A percentile compares a stretch with the other conserved stretches of the same genome.
These are phyloP conservation scores for Pseudoips prasinana DNA, from an alignment of 2,888 invertebrate species.

Conservation along the genomic window DNA sequence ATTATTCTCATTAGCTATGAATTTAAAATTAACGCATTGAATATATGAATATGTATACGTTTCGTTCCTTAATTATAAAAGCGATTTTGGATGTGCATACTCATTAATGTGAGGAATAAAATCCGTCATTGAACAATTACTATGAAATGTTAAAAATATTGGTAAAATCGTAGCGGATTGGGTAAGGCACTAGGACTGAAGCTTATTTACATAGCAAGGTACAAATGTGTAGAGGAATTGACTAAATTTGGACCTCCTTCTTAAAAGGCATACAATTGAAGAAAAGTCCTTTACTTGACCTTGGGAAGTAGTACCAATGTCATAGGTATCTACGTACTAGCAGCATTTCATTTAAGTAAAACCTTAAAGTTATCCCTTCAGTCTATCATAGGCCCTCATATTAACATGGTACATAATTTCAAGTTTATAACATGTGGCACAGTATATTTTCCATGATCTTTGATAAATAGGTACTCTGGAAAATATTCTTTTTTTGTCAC, in stretches of 20 bases:
- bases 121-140: constrained; percentile 21
- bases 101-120: constrained; percentile 22
- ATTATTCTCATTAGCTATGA: constrained; percentile 9
- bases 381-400: too few species aligned
- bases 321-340: too few species aligned
- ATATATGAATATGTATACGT: too few species aligned
- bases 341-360: too few species aligned
- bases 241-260: constrained; percentile 33
- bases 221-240: constrained; percentile 28
- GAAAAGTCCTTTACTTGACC: too few species aligned
- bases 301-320: too few species aligned
- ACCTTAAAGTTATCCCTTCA: too few species aligned
- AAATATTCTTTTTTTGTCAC: too few species aligned
- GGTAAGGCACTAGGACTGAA: constrained; percentile 40
- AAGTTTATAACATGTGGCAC: too few species aligned
- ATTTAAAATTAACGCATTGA: constrained; percentile 22
- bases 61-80: constrained; percentile 44
- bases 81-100: constrained; percentile 43
- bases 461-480: too few species aligned
- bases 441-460: too few species aligned
- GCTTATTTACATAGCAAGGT: constrained; percentile 12
- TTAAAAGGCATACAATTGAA: constrained; percentile 16
- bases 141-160: constrained; percentile 15
- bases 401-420: too few species aligned
- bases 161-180: constrained; percentile 11